Evolutionary conservation across 2,113 vertebrate genomes (phyloP), one percentile per base, ranked within the genome.

Genomic region (Poicephalus gulielmi): DNA sequence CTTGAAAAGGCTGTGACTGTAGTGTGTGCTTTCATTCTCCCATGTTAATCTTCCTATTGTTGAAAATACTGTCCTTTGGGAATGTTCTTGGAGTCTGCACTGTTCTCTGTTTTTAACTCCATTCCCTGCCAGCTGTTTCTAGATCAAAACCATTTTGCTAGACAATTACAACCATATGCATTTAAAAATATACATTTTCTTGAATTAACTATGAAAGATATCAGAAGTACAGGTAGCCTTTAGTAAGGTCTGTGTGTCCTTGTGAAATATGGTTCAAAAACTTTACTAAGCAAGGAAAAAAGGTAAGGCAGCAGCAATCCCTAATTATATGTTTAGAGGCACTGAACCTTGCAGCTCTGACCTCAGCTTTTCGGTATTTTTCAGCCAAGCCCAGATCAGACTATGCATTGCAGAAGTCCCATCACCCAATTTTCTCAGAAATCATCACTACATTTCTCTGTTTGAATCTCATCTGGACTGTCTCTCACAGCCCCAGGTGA

Each of bases 111-210:
- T 94, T 98, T 97, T 96, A 69, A 85, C 66, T 95, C 67, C 66
- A 96, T 96, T 97, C 80, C 92, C 92, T 98, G 96, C 92, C 95
- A 96, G n/a, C 96, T 93, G 27, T 97, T 97, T 97, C 81, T 95
- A 95, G 83, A 97, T 92, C 28, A 17, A 95, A 98, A 91, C 50
- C 13, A 86, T 88, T 98, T 97, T 84, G 18, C 4, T 86, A 92
- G 78, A 86, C 73, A 83, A 97, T 97, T 93, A 89, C 79, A 97
- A 96, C 85, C 94, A 96, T 92, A 97, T 91, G 50, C 8, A 71
- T 86, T 85, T 60, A 57, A 81, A 91, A 86, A 63, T 67, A 90
- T 31, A 50, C 1, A 10, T 93, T 93, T 85, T 90, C 14, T 39
- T 90, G 20, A 91, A 63, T 76, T 59, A 82, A 74, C 17, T 39